Percentiles rank a stretch among this genome's conserved stretches.
phyloP scores from a whole-genome alignment of 2,797 vertebrate genomes.

The Falco berigora region DNA sequence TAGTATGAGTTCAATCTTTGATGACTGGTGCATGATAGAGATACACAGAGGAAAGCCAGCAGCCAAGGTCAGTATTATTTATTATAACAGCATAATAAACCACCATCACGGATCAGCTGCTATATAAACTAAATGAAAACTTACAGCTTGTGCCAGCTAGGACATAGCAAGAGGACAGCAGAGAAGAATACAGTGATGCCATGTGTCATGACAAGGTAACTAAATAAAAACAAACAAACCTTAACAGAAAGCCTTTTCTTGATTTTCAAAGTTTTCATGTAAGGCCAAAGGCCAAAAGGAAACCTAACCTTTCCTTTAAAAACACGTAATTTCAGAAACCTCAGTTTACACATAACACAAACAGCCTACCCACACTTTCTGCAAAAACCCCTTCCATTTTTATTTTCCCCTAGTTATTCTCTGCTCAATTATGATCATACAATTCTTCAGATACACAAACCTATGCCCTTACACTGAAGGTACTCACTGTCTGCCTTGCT shows the following conservation, averaged over 20 bases:
- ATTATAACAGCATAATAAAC: not conserved
- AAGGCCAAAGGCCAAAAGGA: not conserved
- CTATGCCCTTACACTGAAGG: not conserved
- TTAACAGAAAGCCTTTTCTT: not conserved
- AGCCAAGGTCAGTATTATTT: slow-evolving; percentile 26
- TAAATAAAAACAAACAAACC: not conserved
- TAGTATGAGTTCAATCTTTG: not conserved
- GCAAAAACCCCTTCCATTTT: not conserved
- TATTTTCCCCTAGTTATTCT: not conserved
- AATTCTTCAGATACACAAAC: not conserved
- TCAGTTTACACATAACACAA: not conserved
- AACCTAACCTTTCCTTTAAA: not conserved
- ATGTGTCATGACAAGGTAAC: not conserved
- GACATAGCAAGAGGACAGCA: not conserved
- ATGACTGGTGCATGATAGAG: not conserved
- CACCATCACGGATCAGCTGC: not conserved
- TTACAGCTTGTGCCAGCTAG: not conserved
- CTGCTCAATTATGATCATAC: not conserved
- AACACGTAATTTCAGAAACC: not conserved
- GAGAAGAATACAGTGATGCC: not conserved
- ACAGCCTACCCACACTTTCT: not conserved
- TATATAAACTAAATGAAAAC: not conserved
- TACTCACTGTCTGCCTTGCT: not conserved
- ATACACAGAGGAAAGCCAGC: not conserved
- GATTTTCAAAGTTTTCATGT: not conserved